Percentiles rank a stretch among this genome's conserved stretches.
phyloP scores from a whole-genome alignment of 2,888 invertebrate species.

The Lamproptera curius region DNA sequence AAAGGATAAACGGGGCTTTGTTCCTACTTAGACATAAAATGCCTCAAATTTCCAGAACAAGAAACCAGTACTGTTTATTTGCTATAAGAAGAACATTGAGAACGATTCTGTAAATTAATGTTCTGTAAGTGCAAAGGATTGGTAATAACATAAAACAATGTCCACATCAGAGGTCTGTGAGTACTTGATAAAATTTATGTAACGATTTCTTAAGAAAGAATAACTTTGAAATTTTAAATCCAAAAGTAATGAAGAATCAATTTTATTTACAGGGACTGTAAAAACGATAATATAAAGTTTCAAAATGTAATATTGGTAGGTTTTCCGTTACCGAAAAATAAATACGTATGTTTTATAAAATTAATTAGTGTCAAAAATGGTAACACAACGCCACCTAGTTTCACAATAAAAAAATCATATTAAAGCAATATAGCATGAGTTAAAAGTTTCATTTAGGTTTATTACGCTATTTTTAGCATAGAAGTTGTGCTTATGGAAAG shows the following conservation, averaged over 20 bases:
- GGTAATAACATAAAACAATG: slow-evolving; percentile 21
- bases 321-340: no score
- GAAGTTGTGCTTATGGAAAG: no score
- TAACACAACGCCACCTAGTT: no score
- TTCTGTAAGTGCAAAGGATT: slow-evolving; percentile 20
- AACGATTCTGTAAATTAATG: slow-evolving; percentile 20
- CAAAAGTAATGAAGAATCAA: not conserved
- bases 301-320: no score
- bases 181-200: slow-evolving; percentile 11
- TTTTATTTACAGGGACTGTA: no score
- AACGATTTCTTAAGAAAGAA: not conserved
- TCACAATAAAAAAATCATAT: no score
- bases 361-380: no score
- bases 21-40: slow-evolving; percentile 1
- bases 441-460: no score
- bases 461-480: no score
- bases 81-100: slow-evolving; percentile 15
- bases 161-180: slow-evolving; percentile 6
- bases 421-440: no score
- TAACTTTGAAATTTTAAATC: not conserved
- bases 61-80: slow-evolving; percentile 19
- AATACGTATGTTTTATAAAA: no score
- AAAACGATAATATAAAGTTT: no score
- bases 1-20: not conserved
- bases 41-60: slow-evolving; percentile 13